These are phyloP conservation scores for Cyphomyrus discorhynchus DNA, from an alignment of 2,113 vertebrate genomes.

Conservation along the genomic window DNA sequence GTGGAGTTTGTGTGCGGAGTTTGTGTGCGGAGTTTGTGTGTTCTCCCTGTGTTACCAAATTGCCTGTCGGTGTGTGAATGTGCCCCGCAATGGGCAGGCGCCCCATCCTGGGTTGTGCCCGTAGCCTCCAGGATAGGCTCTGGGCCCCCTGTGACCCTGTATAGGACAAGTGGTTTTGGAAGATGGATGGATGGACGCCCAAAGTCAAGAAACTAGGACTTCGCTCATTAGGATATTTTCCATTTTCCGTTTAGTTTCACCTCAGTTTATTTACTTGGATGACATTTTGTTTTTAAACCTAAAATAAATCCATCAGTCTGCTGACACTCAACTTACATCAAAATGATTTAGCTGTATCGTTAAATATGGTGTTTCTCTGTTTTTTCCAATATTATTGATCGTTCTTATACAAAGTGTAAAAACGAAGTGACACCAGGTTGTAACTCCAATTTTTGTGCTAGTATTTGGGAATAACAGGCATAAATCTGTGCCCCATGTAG, in stretches of 20 bases:
- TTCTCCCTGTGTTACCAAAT: not conserved
- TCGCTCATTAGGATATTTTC: not conserved
- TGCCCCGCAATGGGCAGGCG: not conserved
- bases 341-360: not conserved
- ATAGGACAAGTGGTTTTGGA: too few species aligned
- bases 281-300: not conserved
- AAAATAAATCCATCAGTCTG: not conserved
- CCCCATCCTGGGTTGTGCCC: not conserved
- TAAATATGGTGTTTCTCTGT: not conserved
- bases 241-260: not conserved
- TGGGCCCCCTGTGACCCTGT: too few species aligned
- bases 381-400: not conserved
- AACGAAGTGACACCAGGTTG: not conserved
- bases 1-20: too few species aligned
- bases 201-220: not conserved
- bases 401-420: not conserved
- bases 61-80: not conserved
- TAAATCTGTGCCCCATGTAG: not conserved
- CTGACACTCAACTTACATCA: not conserved
- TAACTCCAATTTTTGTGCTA: not conserved
- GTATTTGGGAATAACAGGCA: not conserved
- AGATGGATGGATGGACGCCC: not conserved
- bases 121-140: too few species aligned
- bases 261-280: not conserved
- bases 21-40: too few species aligned